Conservation (phyloP, 2,888 invertebrate species). For the Spicauda simplicius region DNA sequence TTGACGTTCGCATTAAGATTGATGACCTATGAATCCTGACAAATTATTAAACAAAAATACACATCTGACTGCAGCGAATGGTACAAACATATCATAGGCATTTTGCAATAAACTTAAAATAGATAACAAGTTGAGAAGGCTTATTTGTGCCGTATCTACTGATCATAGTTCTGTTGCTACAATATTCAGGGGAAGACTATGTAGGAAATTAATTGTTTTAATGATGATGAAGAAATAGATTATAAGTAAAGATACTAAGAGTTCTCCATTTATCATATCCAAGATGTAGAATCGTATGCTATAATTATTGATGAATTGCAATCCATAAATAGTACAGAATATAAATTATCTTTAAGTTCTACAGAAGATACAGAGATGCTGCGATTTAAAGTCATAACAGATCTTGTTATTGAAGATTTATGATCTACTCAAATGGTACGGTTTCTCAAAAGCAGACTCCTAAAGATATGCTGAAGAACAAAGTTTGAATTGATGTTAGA, state of each 20-base stretch:
- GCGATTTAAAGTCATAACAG: conserved; percentile 27
- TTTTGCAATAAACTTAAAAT: too few relatives aligned
- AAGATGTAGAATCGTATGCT: too few relatives aligned
- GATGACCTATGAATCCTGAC: not conserved
- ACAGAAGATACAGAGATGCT: conserved; percentile 12
- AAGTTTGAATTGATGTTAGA: conserved; percentile 25
- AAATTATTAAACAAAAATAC: not conserved
- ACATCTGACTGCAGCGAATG: not conserved
- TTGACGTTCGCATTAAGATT: not conserved
- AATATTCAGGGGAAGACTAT: too few relatives aligned
- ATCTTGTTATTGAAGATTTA: conserved; percentile 28
- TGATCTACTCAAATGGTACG: conserved; percentile 28
- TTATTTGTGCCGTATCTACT: too few relatives aligned
- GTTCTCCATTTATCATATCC: too few relatives aligned
- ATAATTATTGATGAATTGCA: too few relatives aligned
- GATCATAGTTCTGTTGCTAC: too few relatives aligned
- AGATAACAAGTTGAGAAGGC: too few relatives aligned
- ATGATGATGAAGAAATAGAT: too few relatives aligned
- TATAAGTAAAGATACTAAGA: too few relatives aligned
- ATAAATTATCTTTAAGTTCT: too few relatives aligned
- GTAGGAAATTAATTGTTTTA: too few relatives aligned
- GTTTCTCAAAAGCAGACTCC: conserved; percentile 23
- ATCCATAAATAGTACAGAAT: not conserved
- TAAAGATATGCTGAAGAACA: conserved; percentile 18
- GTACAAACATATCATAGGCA: not conserved